Evolutionary conservation across 2,113 vertebrate genomes (phyloP), one percentile per base, ranked within the genome.

Genomic region (Dicrurus megarhynchus): DNA sequence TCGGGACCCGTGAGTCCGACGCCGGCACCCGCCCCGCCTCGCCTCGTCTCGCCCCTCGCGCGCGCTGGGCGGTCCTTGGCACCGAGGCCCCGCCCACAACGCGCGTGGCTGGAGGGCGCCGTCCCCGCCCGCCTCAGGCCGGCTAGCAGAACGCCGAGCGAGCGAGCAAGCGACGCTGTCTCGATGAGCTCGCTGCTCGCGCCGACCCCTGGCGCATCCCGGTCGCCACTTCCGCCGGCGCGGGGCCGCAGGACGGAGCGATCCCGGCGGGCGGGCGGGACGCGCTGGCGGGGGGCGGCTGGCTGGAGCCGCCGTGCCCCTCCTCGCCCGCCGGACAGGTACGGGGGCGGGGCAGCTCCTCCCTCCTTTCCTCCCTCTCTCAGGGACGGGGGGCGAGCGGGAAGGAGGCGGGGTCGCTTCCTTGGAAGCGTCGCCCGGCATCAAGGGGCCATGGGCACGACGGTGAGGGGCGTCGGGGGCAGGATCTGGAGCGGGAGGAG

Each of bases 21-120:
- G n/a, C 42, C 53, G 19, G 18, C n/a, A n/a, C 13, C 28, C 32
- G 3, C 8, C 32, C 21, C 7, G 3, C 32, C n/a, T n/a, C n/a
- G n/a, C n/a, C n/a, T n/a, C n/a, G n/a, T n/a, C 52, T n/a, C 59
- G 10, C 33, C 78, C 37, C 39, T 23, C 39, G 7, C 4, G 20
- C 2, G 8, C 28, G 3, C 22, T 6, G 30, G 67, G 84, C 61
- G 60, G 37, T 4, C 4, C 46, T 35, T 24, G 21, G 16, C 1
- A 1, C 2, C 1, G 8, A n/a, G 27, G 16, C 33, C 56, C n/a
- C 76, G 61, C 92, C 77, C 80, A 30, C 27, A 15, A 2, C 3
- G 7, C 10, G 7, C 8, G 28, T 2, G 19, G 17, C 9, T 0
- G 13, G 13, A 5, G 9, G 13, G 20, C 0, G 4, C 3, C 6